Percentiles rank a stretch among this genome's conserved stretches.
Evolutionary conservation across 1,140 invertebrate species (phyloP).

Genomic region (Melanaphis sacchari): DNA sequence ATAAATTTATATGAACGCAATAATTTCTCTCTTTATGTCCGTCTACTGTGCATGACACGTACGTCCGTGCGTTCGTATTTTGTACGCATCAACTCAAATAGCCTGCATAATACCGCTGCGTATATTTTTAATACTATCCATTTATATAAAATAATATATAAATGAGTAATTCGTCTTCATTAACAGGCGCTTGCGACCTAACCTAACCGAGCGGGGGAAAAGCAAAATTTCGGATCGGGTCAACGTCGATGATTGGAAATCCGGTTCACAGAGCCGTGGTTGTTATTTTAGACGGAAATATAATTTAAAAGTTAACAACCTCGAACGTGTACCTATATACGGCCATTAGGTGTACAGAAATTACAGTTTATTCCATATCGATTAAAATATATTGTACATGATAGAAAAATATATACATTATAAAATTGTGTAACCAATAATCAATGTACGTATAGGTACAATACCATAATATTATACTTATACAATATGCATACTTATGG

Average conservation of each 20-base stretch:
- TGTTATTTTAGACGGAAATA: neutral
- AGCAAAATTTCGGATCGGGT: neutral
- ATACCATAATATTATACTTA: neutral
- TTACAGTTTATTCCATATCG: neutral
- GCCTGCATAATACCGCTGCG: neutral
- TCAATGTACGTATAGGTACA: neutral
- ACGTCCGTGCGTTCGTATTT: neutral
- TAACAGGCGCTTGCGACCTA: neutral
- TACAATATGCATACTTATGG: neutral
- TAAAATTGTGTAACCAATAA: neutral
- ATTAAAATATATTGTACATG: neutral
- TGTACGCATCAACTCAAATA: too few relatives aligned
- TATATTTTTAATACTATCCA: too few relatives aligned
- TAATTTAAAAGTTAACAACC: constrained; percentile 23
- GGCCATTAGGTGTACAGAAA: neutral
- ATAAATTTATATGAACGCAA: neutral
- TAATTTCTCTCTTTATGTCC: neutral
- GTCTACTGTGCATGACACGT: neutral
- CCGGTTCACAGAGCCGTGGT: neutral
- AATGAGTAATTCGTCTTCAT: constrained; percentile 33
- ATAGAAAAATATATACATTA: neutral
- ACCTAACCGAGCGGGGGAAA: too few relatives aligned
- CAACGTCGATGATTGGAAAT: neutral
- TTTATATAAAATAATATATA: neutral
- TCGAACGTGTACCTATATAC: neutral